Evolutionary conservation across 2,888 invertebrate genomes (phyloP).

Genomic region (Scaeva pyrastri): DNA sequence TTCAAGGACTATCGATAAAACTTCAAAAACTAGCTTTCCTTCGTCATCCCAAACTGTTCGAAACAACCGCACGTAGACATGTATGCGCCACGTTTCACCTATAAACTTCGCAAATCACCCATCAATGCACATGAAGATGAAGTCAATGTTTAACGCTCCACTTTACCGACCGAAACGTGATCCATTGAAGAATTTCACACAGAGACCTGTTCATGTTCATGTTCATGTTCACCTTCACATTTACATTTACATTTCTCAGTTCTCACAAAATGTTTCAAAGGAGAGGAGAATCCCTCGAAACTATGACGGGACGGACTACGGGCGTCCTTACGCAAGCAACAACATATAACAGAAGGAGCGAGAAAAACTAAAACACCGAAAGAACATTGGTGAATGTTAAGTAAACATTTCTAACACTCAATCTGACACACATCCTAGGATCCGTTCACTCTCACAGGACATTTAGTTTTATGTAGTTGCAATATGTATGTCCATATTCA

Average conservation of each 20-base stretch:
- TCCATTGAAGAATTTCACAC: conserved; percentile 34
- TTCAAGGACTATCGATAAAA: conserved; percentile 53
- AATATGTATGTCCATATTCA: conserved; percentile 66
- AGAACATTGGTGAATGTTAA: conserved; percentile 38
- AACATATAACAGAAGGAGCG: background rate
- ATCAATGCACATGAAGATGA: conserved; percentile 51
- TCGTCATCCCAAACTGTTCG: background rate
- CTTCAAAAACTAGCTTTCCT: conserved; percentile 6
- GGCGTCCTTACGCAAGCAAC: conserved; percentile 27
- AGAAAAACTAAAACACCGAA: conserved; percentile 25
- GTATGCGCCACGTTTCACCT: conserved; percentile 59
- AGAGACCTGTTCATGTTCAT: conserved; percentile 55
- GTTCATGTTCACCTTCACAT: too few species aligned
- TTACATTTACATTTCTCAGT: conserved; percentile 48
- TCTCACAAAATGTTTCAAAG: conserved; percentile 37
- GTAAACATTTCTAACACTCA: conserved; percentile 63
- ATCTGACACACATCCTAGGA: conserved; percentile 42
- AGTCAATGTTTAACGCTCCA: conserved; percentile 23
- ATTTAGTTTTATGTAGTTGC: conserved; percentile 70
- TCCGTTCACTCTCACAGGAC: conserved; percentile 63
- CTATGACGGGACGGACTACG: too few species aligned
- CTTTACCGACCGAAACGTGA: conserved; percentile 18
- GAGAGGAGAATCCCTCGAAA: conserved; percentile 31
- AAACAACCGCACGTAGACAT: conserved; percentile 13
- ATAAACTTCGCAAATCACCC: conserved; percentile 55